These are phyloP conservation scores for Ptychoptera albimana DNA, from an alignment of 2,888 invertebrate genomes.

Conservation along the genomic window DNA sequence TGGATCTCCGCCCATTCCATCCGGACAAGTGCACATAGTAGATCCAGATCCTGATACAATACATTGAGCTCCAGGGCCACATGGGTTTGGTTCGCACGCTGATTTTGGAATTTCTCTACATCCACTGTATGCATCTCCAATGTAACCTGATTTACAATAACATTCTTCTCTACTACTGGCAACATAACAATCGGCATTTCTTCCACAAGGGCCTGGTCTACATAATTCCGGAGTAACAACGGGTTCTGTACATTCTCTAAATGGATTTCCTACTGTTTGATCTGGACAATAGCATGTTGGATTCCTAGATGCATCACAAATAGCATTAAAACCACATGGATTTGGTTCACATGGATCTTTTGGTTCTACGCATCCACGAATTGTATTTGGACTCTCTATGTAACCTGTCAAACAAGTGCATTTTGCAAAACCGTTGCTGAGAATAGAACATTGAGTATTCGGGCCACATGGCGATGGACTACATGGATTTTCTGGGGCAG, in stretches of 20 bases:
- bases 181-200: constrained; percentile 71
- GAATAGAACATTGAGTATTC: constrained; percentile 66
- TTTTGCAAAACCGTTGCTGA: constrained; percentile 67
- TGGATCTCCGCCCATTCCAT: constrained; percentile 63
- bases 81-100: constrained; percentile 65
- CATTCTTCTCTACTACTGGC: constrained; percentile 69
- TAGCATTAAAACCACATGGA: constrained; percentile 60
- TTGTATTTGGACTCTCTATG: constrained; percentile 74
- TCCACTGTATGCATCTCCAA: constrained; percentile 66
- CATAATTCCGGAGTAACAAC: constrained; percentile 47
- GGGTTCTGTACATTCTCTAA: constrained; percentile 50
- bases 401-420: constrained; percentile 74
- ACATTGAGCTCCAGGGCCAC: constrained; percentile 64
- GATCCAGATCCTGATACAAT: constrained; percentile 48
- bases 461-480: constrained; percentile 77
- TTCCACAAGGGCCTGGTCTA: constrained; percentile 68
- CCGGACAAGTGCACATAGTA: constrained; percentile 55
- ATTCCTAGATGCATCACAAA: constrained; percentile 60
- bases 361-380: constrained; percentile 66
- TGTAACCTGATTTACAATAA: constrained; percentile 58
- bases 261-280: constrained; percentile 68
- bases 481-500: constrained; percentile 61
- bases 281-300: constrained; percentile 80
- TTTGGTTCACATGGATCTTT: constrained; percentile 70
- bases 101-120: constrained; percentile 50